phyloP scores from a whole-genome alignment of 2,888 invertebrate species.

The Drosophila paracracens region DNA sequence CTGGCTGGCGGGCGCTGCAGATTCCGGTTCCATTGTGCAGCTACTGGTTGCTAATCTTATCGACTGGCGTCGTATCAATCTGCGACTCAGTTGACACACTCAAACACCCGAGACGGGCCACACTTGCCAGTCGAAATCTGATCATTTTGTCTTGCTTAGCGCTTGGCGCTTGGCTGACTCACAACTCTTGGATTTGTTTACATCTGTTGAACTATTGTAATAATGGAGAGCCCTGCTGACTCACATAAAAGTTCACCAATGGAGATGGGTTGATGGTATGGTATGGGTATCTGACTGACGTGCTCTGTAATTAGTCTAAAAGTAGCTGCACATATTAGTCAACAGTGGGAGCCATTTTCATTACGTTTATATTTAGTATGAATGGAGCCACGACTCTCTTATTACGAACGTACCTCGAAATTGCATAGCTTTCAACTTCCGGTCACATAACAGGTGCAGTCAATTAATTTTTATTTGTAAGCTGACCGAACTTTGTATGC shows the following conservation, averaged over 20 bases:
- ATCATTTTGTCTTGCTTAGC: constrained; percentile 50
- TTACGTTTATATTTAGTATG: constrained; percentile 35
- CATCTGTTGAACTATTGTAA: constrained; percentile 25
- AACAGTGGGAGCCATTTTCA: constrained; percentile 47
- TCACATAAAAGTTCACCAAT: constrained; percentile 33
- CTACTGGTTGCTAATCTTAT: constrained; percentile 59
- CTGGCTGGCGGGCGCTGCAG: background rate
- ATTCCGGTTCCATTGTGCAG: constrained; percentile 40
- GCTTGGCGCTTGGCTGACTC: constrained; percentile 58
- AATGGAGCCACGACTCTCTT: constrained; percentile 43
- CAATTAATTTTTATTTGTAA: constrained; percentile 26
- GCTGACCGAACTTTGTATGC: constrained; percentile 24
- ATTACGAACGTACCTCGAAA: constrained; percentile 58
- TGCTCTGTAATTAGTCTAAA: constrained; percentile 67
- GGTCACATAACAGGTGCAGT: constrained; percentile 67
- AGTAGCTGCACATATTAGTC: constrained; percentile 60
- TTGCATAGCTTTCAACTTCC: constrained; percentile 64
- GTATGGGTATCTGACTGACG: background rate
- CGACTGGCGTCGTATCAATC: constrained; percentile 57
- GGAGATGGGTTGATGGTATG: background rate
- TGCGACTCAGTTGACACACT: constrained; percentile 49
- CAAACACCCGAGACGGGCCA: constrained; percentile 7
- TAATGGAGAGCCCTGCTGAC: constrained; percentile 40
- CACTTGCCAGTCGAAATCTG: constrained; percentile 68
- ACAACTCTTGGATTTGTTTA: constrained; percentile 53